These are phyloP conservation scores for Tenthredo mesomela DNA, from an alignment of 2,888 invertebrate genomes.

Conservation along the genomic window DNA sequence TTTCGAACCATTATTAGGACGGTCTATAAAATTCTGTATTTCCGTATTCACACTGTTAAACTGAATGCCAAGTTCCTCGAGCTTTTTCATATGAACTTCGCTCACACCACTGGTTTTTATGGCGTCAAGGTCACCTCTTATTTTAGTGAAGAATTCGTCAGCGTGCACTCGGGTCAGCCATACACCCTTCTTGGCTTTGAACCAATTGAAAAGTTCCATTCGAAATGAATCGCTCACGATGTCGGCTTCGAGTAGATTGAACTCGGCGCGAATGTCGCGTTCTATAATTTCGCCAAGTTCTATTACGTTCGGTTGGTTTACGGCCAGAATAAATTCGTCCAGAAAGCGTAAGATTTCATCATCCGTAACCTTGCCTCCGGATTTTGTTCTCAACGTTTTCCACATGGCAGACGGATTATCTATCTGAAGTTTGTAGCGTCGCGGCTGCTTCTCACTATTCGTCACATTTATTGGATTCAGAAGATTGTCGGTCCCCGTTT, in stretches of 20 bases:
- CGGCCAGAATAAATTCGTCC: background rate
- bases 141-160: too few relatives aligned
- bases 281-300: background rate
- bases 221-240: background rate
- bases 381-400: background rate
- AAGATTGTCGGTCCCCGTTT: background rate
- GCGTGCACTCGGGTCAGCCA: too few relatives aligned
- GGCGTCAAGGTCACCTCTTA: too few relatives aligned
- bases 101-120: too few relatives aligned
- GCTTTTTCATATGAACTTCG: too few relatives aligned
- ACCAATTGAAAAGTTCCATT: background rate
- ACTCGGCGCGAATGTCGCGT: background rate
- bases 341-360: background rate
- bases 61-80: too few relatives aligned
- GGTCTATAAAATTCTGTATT: too few relatives aligned
- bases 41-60: too few relatives aligned
- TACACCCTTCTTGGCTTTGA: too few relatives aligned
- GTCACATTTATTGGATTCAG: background rate
- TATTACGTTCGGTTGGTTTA: slow-evolving; percentile 20
- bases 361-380: background rate
- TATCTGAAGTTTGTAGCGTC: background rate
- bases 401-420: background rate
- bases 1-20: background rate
- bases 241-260: background rate
- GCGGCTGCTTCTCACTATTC: background rate